Conservation (phyloP, 1,140 invertebrate genomes). For the Thaumatotibia leucotreta region DNA sequence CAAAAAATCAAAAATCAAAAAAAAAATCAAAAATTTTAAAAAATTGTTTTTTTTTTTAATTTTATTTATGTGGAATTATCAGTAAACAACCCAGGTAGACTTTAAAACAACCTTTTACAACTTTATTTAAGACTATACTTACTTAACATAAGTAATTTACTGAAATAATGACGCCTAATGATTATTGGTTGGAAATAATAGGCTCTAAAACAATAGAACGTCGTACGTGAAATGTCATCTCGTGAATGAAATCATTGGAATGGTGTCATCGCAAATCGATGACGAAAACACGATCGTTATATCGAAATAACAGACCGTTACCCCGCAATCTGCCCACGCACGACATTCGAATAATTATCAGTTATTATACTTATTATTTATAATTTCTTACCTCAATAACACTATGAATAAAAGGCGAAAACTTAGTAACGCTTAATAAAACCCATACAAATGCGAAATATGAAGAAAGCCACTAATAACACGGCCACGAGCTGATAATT, state of each 20-base stretch:
- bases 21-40: too few relatives aligned
- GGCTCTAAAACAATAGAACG: neutral
- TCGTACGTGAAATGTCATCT: conserved; percentile 6
- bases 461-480: conserved; percentile 49
- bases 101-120: too few relatives aligned
- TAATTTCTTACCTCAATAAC: conserved; percentile 3
- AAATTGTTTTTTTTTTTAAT: too few relatives aligned
- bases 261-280: conserved; percentile 6
- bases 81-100: too few relatives aligned
- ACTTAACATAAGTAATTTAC: neutral
- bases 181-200: neutral
- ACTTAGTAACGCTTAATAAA: conserved; percentile 35
- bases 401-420: conserved; percentile 19
- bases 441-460: conserved; percentile 18
- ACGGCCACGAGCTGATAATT: conserved; percentile 55
- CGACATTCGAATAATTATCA: conserved; percentile 8
- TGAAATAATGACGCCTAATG: neutral
- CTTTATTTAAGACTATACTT: neutral
- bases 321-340: neutral
- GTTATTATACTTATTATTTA: conserved; percentile 8
- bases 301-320: neutral
- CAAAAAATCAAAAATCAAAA: too few relatives aligned
- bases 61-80: too few relatives aligned
- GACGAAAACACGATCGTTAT: conserved; percentile 2
- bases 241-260: neutral